Evolutionary conservation across 2,797 vertebrate genomes (phyloP).

Genomic region (Anolis apletophallus): DNA sequence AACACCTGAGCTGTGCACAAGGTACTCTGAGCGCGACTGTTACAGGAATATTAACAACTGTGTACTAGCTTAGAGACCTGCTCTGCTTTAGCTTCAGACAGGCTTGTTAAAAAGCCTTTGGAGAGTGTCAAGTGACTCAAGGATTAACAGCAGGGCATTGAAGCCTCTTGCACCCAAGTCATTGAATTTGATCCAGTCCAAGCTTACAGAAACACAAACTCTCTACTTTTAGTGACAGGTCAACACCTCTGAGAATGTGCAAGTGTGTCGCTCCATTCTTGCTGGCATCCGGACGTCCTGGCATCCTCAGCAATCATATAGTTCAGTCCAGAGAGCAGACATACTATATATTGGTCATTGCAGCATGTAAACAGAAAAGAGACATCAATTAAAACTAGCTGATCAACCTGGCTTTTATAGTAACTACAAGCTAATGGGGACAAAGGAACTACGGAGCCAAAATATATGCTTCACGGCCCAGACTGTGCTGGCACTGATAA

Average conservation of each 20-base stretch:
- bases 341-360: not conserved
- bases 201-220: not conserved
- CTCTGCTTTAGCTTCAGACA: constrained; percentile 60
- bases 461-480: constrained; percentile 17
- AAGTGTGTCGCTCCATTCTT: too few relatives aligned
- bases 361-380: constrained; percentile 24
- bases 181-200: constrained; percentile 47
- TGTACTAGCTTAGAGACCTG: constrained; percentile 56
- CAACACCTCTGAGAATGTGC: not conserved
- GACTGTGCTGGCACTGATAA: constrained; percentile 35
- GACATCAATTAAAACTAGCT: not conserved
- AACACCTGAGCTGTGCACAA: constrained; percentile 72
- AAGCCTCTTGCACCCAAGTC: constrained; percentile 39
- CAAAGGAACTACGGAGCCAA: not conserved
- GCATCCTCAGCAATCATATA: constrained; percentile 3
- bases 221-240: not conserved
- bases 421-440: not conserved
- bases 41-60: constrained; percentile 72
- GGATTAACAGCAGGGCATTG: constrained; percentile 25
- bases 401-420: constrained; percentile 11
- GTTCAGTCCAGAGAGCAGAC: not conserved
- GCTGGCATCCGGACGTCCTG: not conserved
- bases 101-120: constrained; percentile 44
- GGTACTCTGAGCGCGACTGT: constrained; percentile 44
- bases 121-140: constrained; percentile 22